Conservation (phyloP, 1,140 invertebrate species). For the Palaemon carinicauda region DNA sequence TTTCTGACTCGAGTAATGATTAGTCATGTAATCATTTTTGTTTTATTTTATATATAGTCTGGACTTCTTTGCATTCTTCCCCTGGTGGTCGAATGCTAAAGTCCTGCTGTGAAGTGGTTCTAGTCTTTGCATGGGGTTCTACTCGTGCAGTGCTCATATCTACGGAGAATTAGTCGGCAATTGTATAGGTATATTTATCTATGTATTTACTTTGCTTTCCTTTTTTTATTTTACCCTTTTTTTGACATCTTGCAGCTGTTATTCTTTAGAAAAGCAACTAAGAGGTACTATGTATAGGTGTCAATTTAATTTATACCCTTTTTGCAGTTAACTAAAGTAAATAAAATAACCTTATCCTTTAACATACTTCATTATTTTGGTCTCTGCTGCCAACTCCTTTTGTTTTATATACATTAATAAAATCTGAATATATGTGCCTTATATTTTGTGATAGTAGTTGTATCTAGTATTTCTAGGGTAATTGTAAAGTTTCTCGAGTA, state of each 20-base stretch:
- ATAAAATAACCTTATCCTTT: too few relatives aligned
- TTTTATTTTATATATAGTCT: neutral
- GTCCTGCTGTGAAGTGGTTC: constrained; percentile 29
- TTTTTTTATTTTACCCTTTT: too few relatives aligned
- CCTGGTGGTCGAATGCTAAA: constrained; percentile 3
- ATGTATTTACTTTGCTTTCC: too few relatives aligned
- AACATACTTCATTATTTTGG: too few relatives aligned
- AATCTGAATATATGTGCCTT: constrained; percentile 52
- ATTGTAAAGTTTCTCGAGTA: neutral
- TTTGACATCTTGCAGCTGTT: too few relatives aligned
- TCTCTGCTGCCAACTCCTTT: neutral
- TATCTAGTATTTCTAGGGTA: constrained; percentile 21
- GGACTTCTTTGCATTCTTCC: neutral
- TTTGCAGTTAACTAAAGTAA: too few relatives aligned
- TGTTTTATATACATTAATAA: constrained; percentile 42
- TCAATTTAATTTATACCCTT: too few relatives aligned
- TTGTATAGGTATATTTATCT: too few relatives aligned
- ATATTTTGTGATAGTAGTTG: constrained; percentile 54
- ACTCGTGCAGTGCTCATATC: constrained; percentile 39
- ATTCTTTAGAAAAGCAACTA: too few relatives aligned
- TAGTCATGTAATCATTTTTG: constrained; percentile 2
- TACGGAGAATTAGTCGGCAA: neutral
- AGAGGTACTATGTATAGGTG: too few relatives aligned
- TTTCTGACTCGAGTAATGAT: constrained; percentile 19
- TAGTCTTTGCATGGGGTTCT: constrained; percentile 39